Conservation (phyloP, 2,888 invertebrate genomes). For the Dolomedes plantarius region DNA sequence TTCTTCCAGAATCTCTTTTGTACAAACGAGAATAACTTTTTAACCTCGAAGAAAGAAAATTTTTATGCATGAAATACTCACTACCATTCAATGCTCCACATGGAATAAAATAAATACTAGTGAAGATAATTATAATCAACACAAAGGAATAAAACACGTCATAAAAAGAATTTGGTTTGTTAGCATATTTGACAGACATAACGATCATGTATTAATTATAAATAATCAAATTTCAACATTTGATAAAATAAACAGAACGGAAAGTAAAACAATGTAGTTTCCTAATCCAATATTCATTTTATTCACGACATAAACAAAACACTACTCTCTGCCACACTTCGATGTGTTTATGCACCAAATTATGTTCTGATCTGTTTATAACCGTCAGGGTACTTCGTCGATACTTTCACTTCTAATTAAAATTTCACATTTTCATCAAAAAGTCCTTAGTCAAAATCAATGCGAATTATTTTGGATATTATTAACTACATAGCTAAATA, state of each 20-base stretch:
- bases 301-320: neutral
- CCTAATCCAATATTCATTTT: neutral
- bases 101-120: neutral
- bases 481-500: no score
- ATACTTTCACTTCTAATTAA: no score
- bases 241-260: neutral
- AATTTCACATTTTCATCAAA: no score
- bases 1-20: slow-evolving; percentile 37
- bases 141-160: slow-evolving; percentile 12
- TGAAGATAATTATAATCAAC: slow-evolving; percentile 27
- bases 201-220: neutral
- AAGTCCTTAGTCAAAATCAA: no score
- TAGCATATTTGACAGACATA: slow-evolving; percentile 44
- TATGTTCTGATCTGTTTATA: no score
- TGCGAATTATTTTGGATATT: no score
- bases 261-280: neutral
- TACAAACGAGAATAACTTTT: slow-evolving; percentile 25
- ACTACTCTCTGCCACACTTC: no score
- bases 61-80: neutral
- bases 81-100: slow-evolving; percentile 16
- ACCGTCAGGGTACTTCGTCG: no score
- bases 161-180: slow-evolving; percentile 17
- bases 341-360: no score
- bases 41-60: neutral
- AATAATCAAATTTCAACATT: neutral